Percentiles rank a stretch among this genome's conserved stretches.
phyloP scores from a whole-genome alignment of 2,113 vertebrate genomes.

The Alaudala cheleensis region DNA sequence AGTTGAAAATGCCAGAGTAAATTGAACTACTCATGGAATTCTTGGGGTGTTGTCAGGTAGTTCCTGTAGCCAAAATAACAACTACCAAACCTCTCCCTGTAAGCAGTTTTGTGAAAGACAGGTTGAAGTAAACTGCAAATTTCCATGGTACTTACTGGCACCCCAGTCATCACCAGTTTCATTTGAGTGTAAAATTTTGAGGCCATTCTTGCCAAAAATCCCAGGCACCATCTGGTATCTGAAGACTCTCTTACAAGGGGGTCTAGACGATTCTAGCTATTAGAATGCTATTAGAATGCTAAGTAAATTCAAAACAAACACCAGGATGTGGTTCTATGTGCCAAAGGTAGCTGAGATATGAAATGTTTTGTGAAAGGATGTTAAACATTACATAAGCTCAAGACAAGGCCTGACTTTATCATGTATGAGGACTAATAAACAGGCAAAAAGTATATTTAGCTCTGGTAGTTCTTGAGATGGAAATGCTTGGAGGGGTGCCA shows the following conservation, averaged over 20 bases:
- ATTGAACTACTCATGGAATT: not conserved
- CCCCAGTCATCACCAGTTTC: fast-evolving
- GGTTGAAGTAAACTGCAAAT: not conserved
- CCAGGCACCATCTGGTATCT: not conserved
- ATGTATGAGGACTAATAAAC: not conserved
- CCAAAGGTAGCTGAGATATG: not conserved
- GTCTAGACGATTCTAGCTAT: not conserved
- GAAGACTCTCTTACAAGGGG: fast-evolving
- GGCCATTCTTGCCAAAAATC: not conserved
- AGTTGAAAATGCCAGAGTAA: not conserved
- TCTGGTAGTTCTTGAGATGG: not conserved
- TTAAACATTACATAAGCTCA: not conserved
- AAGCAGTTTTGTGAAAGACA: not conserved
- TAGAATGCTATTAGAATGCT: not conserved
- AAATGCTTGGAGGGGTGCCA: not conserved
- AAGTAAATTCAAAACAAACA: not conserved
- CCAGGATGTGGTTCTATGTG: not conserved
- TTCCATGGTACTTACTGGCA: not conserved
- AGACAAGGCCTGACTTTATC: not conserved
- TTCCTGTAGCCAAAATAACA: not conserved
- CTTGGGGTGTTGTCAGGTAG: not conserved
- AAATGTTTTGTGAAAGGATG: not conserved
- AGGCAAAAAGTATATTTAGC: not conserved
- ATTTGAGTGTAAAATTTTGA: not conserved
- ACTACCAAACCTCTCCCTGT: not conserved